Percentiles rank a stretch among this genome's conserved stretches.
Conservation (phyloP, 2,797 vertebrate genomes). For the Micromesistius poutassou region DNA sequence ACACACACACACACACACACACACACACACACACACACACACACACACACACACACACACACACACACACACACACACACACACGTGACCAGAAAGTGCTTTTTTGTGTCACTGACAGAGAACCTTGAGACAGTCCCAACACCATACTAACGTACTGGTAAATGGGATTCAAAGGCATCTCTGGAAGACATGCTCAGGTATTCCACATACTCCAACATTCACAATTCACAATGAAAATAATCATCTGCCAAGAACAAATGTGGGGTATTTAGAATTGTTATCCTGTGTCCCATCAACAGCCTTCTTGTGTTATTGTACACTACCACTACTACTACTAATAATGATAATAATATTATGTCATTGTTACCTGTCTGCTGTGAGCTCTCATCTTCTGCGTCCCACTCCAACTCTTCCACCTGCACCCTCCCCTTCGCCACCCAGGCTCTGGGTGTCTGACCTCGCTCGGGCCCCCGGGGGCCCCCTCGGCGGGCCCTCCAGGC, state of each 20-base stretch:
- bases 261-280: neutral
- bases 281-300: too few species aligned
- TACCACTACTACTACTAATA: too few species aligned
- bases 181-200: too few species aligned
- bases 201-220: neutral
- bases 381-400: conserved; percentile 28
- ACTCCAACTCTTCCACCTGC: conserved; percentile 46
- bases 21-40: neutral
- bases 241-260: neutral
- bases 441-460: conserved; percentile 28
- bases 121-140: neutral
- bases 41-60: neutral
- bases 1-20: neutral
- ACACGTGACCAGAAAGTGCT: neutral
- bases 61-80: conserved; percentile 2
- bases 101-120: neutral
- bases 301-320: too few species aligned
- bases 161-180: too few species aligned
- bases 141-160: too few species aligned
- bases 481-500: conserved; percentile 61
- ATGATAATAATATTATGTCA: neutral
- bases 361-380: conserved; percentile 55
- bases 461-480: conserved; percentile 35
- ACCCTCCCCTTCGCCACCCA: conserved; percentile 49
- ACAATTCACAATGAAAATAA: neutral